These are phyloP conservation scores for Microcebus griseorufus DNA, from an alignment of 2,113 vertebrate species.

Conservation along the genomic window DNA sequence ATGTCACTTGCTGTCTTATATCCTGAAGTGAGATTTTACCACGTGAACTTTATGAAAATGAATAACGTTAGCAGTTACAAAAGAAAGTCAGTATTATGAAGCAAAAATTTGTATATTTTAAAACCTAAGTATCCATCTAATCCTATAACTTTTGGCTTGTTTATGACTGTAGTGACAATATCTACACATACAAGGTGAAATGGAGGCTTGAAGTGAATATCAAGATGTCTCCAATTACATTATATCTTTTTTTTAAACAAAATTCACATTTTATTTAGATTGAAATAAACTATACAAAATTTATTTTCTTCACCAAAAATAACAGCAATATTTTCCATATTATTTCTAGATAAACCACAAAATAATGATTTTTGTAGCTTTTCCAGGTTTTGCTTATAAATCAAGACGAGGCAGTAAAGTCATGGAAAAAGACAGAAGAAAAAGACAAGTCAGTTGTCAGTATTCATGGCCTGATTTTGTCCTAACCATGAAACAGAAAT, in stretches of 20 bases:
- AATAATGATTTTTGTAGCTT: too few species aligned
- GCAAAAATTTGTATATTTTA: background rate
- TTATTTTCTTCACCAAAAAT: too few species aligned
- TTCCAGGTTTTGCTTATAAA: too few species aligned
- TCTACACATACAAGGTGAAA: background rate
- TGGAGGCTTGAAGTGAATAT: background rate
- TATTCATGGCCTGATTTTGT: too few species aligned
- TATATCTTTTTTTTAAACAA: background rate
- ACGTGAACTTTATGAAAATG: background rate
- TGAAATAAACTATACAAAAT: too few species aligned
- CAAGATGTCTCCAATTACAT: background rate
- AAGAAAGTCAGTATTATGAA: background rate
- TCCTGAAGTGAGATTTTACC: constrained; percentile 18
- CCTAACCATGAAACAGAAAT: too few species aligned
- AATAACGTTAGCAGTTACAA: background rate
- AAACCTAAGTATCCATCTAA: background rate
- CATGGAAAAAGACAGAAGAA: too few species aligned
- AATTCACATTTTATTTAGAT: too few species aligned
- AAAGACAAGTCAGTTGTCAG: too few species aligned
- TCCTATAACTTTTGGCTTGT: background rate
- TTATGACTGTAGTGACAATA: background rate
- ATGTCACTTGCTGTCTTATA: background rate
- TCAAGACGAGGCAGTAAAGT: too few species aligned
- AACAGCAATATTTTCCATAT: too few species aligned
- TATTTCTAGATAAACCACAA: too few species aligned